Evolutionary conservation across 2,113 vertebrate species (phyloP), one percentile per base, ranked within the genome.

Genomic region (Piliocolobus tephrosceles): DNA sequence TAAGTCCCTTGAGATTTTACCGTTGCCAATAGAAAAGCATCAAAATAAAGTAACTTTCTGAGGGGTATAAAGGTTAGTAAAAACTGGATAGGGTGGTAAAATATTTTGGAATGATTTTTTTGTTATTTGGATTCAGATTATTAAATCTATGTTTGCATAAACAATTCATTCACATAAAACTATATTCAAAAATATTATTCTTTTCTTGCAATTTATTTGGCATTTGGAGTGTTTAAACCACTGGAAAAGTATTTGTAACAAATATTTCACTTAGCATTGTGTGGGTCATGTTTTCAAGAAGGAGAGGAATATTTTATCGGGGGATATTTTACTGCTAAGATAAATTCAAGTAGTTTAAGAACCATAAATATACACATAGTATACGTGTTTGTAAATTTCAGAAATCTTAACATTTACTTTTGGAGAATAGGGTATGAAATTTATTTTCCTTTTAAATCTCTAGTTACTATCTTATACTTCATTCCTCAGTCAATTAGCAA

Each of bases 1-100:
- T 97, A 95, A 92, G 58, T 97, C 52, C 50, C 79, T 82, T 94
- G 38, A 94, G 38, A 95, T 96, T 70, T 97, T 95, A 81, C 76
- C 38, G 13, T 92, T 96, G 66, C 93, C 50, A 72, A 38, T 43
- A 70, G 73, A 86, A 94, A 93, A 92, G 20, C 2, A 47, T 70
- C 89, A 97, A 17, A 58, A 85, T 96, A 88, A 80, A 90, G 22
- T 88, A 55, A 43, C 32, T 95, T 11, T 86, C 76, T 92, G 79
- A 88, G 40, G 83, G 83, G 25, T 57, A 88, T 50, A 40, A 0
- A 0, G 95, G 55, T 12, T 40, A 61, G 78, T 81, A 79, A 87
- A 90, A 98, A 91, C 55, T 64, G 13, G 17, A 94, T 68, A 58
- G 16, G 70, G 7, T 57, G 55, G 1, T n/a, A 81, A 87, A 66